Conservation (phyloP, 2,888 invertebrate species). For the Gasteruption jaculator region DNA sequence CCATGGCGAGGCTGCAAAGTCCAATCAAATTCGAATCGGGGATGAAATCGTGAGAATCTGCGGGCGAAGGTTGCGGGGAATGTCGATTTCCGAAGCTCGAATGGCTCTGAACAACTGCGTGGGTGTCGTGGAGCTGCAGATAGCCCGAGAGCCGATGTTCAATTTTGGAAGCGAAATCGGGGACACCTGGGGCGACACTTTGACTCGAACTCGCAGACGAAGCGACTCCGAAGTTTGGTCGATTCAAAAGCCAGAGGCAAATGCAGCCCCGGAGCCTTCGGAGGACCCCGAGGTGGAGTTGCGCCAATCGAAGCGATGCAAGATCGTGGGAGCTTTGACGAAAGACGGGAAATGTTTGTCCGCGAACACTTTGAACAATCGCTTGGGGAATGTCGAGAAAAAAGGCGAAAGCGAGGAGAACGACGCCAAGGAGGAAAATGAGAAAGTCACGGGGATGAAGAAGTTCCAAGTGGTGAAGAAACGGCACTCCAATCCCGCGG, state of each 20-base stretch:
- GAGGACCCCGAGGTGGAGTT: neutral
- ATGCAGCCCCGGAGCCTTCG: neutral
- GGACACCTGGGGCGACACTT: slow-evolving; percentile 37
- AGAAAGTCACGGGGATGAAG: slow-evolving; percentile 50
- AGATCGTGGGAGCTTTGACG: slow-evolving; percentile 30
- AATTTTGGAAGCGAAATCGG: slow-evolving; percentile 33
- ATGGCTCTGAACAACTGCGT: slow-evolving; percentile 34
- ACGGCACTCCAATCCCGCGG: slow-evolving; percentile 27
- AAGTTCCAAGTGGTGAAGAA: slow-evolving; percentile 49
- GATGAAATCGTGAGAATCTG: slow-evolving; percentile 60
- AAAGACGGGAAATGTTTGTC: slow-evolving; percentile 37
- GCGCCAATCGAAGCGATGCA: slow-evolving; percentile 22
- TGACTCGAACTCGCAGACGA: slow-evolving; percentile 28
- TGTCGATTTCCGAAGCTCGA: slow-evolving; percentile 41
- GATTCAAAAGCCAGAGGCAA: slow-evolving; percentile 21
- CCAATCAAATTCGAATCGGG: slow-evolving; percentile 54
- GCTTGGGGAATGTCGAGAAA: neutral
- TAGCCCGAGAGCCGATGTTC: slow-evolving; percentile 40
- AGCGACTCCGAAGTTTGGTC: slow-evolving; percentile 41
- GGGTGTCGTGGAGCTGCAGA: slow-evolving; percentile 40
- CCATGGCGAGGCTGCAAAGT: slow-evolving; percentile 38
- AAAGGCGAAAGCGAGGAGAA: neutral
- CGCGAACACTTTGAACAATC: slow-evolving; percentile 14
- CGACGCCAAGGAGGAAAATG: slow-evolving; percentile 9
- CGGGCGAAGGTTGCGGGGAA: slow-evolving; percentile 55